Percentiles rank a stretch among this genome's conserved stretches.
Evolutionary conservation across 1,140 invertebrate genomes (phyloP).

Genomic region (Oreohelix idahoensis): DNA sequence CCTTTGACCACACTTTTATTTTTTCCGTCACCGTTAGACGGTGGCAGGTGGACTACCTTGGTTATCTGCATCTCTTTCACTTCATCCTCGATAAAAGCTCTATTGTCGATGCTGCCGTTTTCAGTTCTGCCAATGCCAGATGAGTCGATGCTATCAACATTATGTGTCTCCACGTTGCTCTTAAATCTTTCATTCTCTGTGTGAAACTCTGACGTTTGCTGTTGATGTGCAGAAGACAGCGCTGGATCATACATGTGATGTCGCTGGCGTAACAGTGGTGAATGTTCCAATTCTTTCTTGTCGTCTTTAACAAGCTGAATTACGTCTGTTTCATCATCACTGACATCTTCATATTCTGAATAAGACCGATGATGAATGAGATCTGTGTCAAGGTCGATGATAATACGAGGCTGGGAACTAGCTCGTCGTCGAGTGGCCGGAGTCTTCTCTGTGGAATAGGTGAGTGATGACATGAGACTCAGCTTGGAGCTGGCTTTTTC

Average conservation of each 20-base stretch:
- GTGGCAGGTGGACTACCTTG: not conserved
- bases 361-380: conserved; percentile 11
- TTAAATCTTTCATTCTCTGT: not conserved
- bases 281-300: not conserved
- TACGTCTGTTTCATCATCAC: not conserved
- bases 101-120: not conserved
- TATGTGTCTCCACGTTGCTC: not conserved
- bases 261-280: not conserved
- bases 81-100: not conserved
- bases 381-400: conserved; percentile 29
- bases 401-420: not conserved
- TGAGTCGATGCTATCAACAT: not conserved
- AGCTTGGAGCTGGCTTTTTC: not conserved
- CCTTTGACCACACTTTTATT: not conserved
- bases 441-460: not conserved
- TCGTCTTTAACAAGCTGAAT: not conserved
- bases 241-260: conserved; percentile 2
- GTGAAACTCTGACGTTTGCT: not conserved
- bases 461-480: not conserved
- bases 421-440: not conserved
- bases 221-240: not conserved
- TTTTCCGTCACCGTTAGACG: not conserved
- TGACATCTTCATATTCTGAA: conserved; percentile 7
- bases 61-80: not conserved
- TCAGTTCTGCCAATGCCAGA: not conserved